Evolutionary conservation across 2,113 vertebrate genomes (phyloP).

Genomic region (Brachirus orientalis): DNA sequence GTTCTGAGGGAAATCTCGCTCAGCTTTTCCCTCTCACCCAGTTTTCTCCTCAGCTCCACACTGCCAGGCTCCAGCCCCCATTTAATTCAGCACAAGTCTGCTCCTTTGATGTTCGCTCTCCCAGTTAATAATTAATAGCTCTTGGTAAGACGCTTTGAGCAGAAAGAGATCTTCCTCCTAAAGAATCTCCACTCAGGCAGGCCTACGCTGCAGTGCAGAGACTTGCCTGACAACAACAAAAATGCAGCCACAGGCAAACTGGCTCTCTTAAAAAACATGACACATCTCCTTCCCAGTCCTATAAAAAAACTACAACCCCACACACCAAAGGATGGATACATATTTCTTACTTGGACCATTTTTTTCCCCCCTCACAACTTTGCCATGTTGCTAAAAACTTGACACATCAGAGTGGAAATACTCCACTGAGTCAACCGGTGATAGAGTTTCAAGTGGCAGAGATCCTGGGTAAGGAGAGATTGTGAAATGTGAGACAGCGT

Average conservation of each 20-base stretch:
- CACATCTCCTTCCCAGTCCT: conserved; percentile 39
- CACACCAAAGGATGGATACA: conserved; percentile 37
- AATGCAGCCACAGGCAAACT: conserved; percentile 78
- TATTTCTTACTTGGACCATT: neutral
- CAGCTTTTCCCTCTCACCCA: conserved; percentile 69
- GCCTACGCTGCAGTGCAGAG: conserved; percentile 71
- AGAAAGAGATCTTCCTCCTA: conserved; percentile 72
- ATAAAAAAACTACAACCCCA: conserved; percentile 15
- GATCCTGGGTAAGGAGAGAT: conserved; percentile 11
- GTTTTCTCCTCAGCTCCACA: conserved; percentile 57
- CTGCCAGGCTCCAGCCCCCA: conserved; percentile 60
- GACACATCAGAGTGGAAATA: neutral
- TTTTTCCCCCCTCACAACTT: conserved; percentile 1
- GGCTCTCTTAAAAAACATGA: conserved; percentile 44
- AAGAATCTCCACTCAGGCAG: conserved; percentile 76
- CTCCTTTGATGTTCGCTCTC: conserved; percentile 83
- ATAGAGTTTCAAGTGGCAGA: conserved; percentile 8
- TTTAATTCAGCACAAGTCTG: conserved; percentile 72
- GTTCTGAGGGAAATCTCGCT: conserved; percentile 61
- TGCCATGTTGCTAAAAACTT: conserved; percentile 4
- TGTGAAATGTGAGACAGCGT: neutral
- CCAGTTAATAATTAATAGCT: conserved; percentile 81
- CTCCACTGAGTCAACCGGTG: neutral
- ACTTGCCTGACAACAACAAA: conserved; percentile 80
- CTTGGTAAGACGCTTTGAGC: conserved; percentile 76